Percentiles rank a stretch among this genome's conserved stretches.
Conservation (phyloP, 2,113 vertebrate species). For the Lathamus discolor region DNA sequence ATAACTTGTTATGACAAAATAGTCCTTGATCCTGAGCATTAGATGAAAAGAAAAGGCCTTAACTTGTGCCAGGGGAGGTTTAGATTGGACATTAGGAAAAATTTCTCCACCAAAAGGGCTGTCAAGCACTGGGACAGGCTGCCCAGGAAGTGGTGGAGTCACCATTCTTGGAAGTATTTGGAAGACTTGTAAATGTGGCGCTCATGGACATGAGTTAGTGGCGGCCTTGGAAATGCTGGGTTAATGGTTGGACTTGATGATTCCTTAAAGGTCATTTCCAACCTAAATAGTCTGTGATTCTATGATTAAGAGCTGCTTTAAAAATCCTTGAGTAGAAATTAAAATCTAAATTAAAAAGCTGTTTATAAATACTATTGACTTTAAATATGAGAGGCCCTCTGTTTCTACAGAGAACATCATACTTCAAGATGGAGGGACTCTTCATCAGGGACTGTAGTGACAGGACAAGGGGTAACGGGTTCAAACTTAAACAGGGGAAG, state of each 20-base stretch:
- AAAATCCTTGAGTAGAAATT: background rate
- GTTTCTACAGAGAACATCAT: background rate
- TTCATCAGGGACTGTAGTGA: too few species aligned
- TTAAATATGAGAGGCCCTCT: background rate
- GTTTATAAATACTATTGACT: background rate
- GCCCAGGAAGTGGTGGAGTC: background rate
- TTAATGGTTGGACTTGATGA: background rate
- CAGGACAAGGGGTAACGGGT: too few species aligned
- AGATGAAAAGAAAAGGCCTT: background rate
- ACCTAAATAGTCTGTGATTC: background rate
- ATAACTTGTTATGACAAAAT: background rate
- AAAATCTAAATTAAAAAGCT: background rate
- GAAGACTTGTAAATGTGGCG: background rate
- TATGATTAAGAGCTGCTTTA: background rate
- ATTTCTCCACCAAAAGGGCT: background rate
- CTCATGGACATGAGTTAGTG: background rate
- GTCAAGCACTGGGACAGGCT: background rate
- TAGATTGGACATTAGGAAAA: background rate
- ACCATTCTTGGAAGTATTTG: background rate
- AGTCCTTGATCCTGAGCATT: background rate
- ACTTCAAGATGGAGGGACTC: background rate
- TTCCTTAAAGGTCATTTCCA: background rate
- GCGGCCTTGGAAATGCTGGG: too few species aligned
- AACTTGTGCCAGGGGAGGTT: background rate
- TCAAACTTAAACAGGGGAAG: too few species aligned